phyloP scores from a whole-genome alignment of 2,113 vertebrate species.

The Lynx canadensis region DNA sequence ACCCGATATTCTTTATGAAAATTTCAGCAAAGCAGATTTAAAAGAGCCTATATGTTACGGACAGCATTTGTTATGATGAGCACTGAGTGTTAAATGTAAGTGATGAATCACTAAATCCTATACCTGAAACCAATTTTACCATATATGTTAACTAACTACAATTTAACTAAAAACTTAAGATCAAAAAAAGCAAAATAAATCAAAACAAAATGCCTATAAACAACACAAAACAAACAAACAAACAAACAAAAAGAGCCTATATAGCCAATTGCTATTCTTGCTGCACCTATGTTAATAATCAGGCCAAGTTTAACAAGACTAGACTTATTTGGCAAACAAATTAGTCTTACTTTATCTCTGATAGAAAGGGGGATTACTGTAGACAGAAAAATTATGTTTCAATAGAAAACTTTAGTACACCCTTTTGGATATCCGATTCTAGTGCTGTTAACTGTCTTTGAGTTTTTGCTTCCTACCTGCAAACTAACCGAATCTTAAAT shows the following conservation, averaged over 20 bases:
- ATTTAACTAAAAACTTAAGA: no score
- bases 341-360: background rate
- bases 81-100: no score
- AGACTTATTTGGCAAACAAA: background rate
- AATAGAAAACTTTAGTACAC: background rate
- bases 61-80: no score
- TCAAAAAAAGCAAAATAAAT: no score
- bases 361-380: background rate
- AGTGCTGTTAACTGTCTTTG: background rate
- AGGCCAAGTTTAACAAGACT: background rate
- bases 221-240: no score
- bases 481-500: background rate
- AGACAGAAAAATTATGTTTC: background rate
- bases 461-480: background rate
- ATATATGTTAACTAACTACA: no score
- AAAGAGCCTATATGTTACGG: background rate
- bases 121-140: no score
- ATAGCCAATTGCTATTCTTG: background rate
- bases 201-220: no score
- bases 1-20: background rate
- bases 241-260: background rate
- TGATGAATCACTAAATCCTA: no score
- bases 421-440: background rate
- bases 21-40: background rate
- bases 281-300: background rate